Conservation (phyloP, 2,888 invertebrate species). For the Rhingia campestris region DNA sequence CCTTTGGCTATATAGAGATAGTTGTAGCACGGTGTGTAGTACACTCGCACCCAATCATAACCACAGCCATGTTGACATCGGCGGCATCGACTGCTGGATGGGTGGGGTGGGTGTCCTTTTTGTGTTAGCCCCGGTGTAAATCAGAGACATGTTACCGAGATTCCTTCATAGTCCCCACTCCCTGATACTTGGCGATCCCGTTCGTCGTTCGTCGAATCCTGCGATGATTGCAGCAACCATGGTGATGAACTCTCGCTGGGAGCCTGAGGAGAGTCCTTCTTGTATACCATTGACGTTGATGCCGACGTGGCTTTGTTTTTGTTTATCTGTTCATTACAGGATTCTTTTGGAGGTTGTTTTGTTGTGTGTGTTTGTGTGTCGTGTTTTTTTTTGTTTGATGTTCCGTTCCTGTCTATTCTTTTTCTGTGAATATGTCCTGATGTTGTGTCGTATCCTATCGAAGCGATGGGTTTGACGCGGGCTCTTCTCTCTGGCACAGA, state of each 20-base stretch:
- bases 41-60: constrained; percentile 52
- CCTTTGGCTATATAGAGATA: constrained; percentile 8
- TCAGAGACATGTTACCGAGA: constrained; percentile 73
- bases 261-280: constrained; percentile 42
- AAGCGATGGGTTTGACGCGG: background rate
- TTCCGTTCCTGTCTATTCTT: constrained; percentile 39
- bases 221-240: constrained; percentile 70
- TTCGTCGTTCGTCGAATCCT: constrained; percentile 32
- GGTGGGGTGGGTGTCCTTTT: constrained; percentile 45
- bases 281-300: constrained; percentile 50
- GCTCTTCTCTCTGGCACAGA: constrained; percentile 19
- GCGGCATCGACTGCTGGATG: constrained; percentile 9
- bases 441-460: constrained; percentile 24
- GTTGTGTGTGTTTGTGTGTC: no score
- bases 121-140: constrained; percentile 67
- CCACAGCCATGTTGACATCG: constrained; percentile 71
- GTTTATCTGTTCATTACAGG: constrained; percentile 73
- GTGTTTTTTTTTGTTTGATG: constrained; percentile 19
- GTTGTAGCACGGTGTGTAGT: background rate
- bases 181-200: constrained; percentile 7
- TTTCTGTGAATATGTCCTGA: constrained; percentile 15
- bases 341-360: constrained; percentile 36
- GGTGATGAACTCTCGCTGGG: constrained; percentile 53
- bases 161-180: constrained; percentile 34
- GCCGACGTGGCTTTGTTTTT: constrained; percentile 72